These are phyloP conservation scores for Aphelocoma californica DNA, from an alignment of 2,797 vertebrate species.

Conservation along the genomic window DNA sequence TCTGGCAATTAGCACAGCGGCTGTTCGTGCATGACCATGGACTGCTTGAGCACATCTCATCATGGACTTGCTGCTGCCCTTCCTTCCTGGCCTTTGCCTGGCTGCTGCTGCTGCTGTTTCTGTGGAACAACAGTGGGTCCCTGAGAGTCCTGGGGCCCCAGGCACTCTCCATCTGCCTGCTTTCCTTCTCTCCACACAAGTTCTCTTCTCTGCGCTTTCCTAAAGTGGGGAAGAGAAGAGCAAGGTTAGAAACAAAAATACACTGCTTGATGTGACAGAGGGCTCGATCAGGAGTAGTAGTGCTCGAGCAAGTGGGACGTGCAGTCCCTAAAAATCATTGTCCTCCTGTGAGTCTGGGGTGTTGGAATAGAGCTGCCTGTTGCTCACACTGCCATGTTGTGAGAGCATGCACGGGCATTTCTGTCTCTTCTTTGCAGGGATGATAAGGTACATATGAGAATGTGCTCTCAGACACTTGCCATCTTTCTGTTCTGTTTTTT, in stretches of 20 bases:
- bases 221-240: background rate
- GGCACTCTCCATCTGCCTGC: background rate
- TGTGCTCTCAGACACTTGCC: background rate
- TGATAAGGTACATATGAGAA: background rate
- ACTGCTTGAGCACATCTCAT: background rate
- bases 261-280: background rate
- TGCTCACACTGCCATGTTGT: background rate
- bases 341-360: accelerated
- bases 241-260: background rate
- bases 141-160: background rate
- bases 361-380: background rate
- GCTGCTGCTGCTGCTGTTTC: background rate
- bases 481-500: background rate
- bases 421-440: background rate
- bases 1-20: background rate
- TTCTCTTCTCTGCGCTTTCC: background rate
- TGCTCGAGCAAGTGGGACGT: accelerated
- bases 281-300: background rate
- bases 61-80: background rate
- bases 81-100: background rate
- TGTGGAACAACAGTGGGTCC: background rate
- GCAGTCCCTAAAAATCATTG: background rate
- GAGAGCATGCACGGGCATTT: background rate
- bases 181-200: background rate
- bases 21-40: background rate